Conservation (phyloP, 1,140 invertebrate genomes). For the Aphaenogaster floridana region DNA sequence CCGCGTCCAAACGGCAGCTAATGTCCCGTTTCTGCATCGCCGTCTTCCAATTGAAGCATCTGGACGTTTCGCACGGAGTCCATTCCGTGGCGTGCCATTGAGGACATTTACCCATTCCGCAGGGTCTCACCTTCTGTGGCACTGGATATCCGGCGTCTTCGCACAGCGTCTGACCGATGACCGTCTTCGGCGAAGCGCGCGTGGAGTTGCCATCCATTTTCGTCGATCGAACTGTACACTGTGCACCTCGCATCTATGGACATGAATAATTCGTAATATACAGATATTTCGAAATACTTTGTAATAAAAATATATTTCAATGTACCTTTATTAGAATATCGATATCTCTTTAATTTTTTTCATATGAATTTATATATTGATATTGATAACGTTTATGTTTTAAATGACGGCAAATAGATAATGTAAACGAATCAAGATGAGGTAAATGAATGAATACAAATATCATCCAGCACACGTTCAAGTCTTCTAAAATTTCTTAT, state of each 20-base stretch:
- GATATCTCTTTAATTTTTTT: not conserved
- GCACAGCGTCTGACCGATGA: constrained; percentile 90
- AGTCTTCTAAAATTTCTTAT: not conserved
- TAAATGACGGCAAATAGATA: constrained; percentile 16
- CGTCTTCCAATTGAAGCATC: constrained; percentile 93
- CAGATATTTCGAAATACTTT: not conserved
- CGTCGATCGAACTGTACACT: constrained; percentile 89
- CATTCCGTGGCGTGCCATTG: constrained; percentile 91
- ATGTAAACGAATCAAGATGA: not conserved
- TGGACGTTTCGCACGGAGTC: constrained; percentile 90
- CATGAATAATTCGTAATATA: not conserved
- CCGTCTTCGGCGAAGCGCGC: constrained; percentile 81
- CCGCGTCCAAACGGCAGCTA: constrained; percentile 87
- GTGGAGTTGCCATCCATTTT: constrained; percentile 76
- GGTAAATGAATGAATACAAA: not conserved
- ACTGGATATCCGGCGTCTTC: constrained; percentile 90
- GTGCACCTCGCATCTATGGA: constrained; percentile 89
- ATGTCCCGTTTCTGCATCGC: constrained; percentile 93
- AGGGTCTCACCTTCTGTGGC: constrained; percentile 90
- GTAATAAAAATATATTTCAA: not conserved
- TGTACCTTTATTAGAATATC: constrained; percentile 4
- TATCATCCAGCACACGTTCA: not conserved
- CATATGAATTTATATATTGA: not conserved
- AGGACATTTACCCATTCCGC: constrained; percentile 91
- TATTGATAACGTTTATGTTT: not conserved